Conservation (phyloP, 1,140 invertebrate genomes). For the Euwallacea fornicatus region DNA sequence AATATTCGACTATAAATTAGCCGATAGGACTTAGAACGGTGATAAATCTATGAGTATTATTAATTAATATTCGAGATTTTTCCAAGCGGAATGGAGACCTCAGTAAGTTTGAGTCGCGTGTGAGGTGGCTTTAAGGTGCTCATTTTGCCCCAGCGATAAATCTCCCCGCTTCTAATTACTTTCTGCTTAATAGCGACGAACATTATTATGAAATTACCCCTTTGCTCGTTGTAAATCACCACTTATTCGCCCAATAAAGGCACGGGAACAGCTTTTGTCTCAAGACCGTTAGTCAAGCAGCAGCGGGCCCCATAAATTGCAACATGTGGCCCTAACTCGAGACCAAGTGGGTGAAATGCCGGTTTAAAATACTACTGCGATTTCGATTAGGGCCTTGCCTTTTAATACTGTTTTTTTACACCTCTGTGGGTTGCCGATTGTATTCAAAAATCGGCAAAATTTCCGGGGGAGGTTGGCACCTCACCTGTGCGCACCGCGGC, state of each 20-base stretch:
- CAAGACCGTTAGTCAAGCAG: conserved; percentile 20
- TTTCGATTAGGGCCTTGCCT: too few species aligned
- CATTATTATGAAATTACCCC: conserved; percentile 28
- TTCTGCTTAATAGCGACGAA: conserved; percentile 13
- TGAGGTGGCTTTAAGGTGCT: too few species aligned
- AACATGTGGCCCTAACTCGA: conserved; percentile 15
- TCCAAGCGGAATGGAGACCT: too few species aligned
- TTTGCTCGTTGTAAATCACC: conserved; percentile 25
- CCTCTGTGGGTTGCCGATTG: too few species aligned
- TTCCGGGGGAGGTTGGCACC: too few species aligned
- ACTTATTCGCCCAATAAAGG: conserved; percentile 22
- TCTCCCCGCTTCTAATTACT: conserved; percentile 21
- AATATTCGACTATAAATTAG: conserved; percentile 16
- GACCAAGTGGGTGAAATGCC: conserved; percentile 16
- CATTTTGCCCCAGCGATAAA: background rate
- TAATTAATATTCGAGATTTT: too few species aligned
- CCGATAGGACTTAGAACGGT: conserved; percentile 6
- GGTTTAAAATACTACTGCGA: background rate
- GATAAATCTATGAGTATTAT: background rate
- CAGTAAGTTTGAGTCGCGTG: too few species aligned
- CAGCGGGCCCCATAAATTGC: conserved; percentile 18
- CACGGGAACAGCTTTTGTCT: conserved; percentile 20
- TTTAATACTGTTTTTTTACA: too few species aligned
- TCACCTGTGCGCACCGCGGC: too few species aligned
- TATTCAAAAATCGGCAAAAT: too few species aligned